Evolutionary conservation across 2,797 vertebrate species (phyloP).

Genomic region (Alectoris magna): DNA sequence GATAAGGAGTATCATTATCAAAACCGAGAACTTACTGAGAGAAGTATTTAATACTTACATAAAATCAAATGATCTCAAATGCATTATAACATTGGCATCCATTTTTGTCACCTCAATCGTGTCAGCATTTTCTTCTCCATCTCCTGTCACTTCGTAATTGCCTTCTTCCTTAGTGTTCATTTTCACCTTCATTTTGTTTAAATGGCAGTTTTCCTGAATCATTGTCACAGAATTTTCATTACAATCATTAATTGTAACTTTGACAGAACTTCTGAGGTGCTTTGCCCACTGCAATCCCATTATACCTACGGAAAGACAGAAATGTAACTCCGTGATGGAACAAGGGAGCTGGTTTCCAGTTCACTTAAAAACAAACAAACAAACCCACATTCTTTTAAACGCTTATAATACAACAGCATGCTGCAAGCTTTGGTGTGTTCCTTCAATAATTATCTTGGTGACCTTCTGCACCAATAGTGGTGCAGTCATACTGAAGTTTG

Average conservation of each 20-base stretch:
- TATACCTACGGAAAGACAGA: constrained; percentile 85
- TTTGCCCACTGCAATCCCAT: constrained; percentile 99
- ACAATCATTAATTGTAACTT: constrained; percentile 95
- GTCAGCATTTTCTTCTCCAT: constrained; percentile 72
- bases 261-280: constrained; percentile 89
- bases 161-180: constrained; percentile 76
- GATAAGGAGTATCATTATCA: not conserved
- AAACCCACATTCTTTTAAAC: not conserved
- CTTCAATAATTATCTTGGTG: not conserved
- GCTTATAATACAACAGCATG: not conserved
- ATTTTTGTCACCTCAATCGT: constrained; percentile 92
- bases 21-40: not conserved
- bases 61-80: constrained; percentile 94
- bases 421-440: not conserved
- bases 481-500: not conserved
- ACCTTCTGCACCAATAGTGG: not conserved
- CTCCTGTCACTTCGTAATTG: constrained; percentile 54
- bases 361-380: not conserved
- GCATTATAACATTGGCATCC: constrained; percentile 98
- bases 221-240: constrained; percentile 91
- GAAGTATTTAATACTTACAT: constrained; percentile 85
- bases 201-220: constrained; percentile 94
- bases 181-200: constrained; percentile 91
- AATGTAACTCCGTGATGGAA: not conserved
- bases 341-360: not conserved